Percentiles rank a stretch among this genome's conserved stretches.
phyloP scores from a whole-genome alignment of 2,888 invertebrate species.

The Pollenia griseotomentosa region DNA sequence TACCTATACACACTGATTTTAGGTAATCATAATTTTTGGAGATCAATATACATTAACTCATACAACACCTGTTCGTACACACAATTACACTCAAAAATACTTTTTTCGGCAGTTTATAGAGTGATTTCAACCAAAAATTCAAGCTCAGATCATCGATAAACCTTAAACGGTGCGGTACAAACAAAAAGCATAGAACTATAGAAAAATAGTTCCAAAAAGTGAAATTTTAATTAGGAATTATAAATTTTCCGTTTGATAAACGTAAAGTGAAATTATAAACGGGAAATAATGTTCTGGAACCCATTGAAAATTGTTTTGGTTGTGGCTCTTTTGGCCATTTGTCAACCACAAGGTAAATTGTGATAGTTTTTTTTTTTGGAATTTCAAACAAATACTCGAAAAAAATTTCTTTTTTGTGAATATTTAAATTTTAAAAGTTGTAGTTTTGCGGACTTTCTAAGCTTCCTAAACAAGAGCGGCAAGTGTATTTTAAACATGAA shows the following conservation, averaged over 20 bases:
- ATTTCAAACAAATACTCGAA: background rate
- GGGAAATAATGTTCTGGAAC: conserved; percentile 25
- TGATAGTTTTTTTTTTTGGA: background rate
- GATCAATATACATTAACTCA: conserved; percentile 8
- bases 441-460: too few species aligned
- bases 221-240: background rate
- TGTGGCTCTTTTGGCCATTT: conserved; percentile 42
- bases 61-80: background rate
- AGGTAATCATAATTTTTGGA: conserved; percentile 18
- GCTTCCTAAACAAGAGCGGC: too few species aligned
- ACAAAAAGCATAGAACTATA: background rate
- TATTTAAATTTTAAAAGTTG: too few species aligned
- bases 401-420: background rate
- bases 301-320: background rate
- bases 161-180: conserved; percentile 43
- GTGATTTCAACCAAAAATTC: conserved; percentile 51
- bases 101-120: conserved; percentile 49
- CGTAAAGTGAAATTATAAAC: background rate
- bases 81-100: background rate
- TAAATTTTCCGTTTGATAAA: background rate
- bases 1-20: background rate
- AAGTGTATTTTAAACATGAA: too few species aligned
- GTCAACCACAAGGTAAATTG: conserved; percentile 58
- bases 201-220: background rate
- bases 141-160: conserved; percentile 54